Conservation (phyloP, 2,113 vertebrate genomes). For the Tupaia tana region DNA sequence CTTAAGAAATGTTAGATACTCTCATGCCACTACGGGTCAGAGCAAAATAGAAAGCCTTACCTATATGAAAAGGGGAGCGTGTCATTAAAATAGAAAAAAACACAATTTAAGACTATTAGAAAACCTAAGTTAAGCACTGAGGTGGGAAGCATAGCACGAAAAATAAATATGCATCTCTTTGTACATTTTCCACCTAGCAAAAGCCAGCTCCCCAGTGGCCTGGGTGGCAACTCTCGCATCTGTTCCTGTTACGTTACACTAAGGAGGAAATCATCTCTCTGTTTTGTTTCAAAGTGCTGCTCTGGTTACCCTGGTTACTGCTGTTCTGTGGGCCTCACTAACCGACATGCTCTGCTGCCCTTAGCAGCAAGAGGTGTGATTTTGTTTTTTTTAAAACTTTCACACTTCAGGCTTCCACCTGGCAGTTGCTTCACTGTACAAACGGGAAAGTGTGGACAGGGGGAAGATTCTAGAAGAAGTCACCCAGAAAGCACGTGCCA, state of each 20-base stretch:
- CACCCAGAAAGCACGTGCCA: background rate
- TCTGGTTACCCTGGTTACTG: background rate
- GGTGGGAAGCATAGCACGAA: background rate
- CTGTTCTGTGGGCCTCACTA: slow-evolving; percentile 50
- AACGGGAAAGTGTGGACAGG: background rate
- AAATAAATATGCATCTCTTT: slow-evolving; percentile 45
- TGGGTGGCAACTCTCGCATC: fast-evolving
- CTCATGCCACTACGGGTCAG: slow-evolving; percentile 55
- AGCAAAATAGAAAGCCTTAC: slow-evolving; percentile 72
- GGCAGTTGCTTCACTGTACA: background rate
- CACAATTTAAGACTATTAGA: slow-evolving; percentile 64
- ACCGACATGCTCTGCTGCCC: background rate
- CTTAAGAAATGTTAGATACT: slow-evolving; percentile 62
- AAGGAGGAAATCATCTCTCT: background rate
- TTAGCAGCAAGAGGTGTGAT: background rate
- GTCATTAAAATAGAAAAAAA: slow-evolving; percentile 59
- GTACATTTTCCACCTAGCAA: background rate
- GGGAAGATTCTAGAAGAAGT: background rate
- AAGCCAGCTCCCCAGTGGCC: background rate
- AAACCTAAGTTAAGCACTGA: slow-evolving; percentile 57
- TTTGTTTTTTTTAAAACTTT: background rate
- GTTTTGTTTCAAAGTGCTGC: background rate
- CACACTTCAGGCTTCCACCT: background rate
- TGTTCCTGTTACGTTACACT: background rate
- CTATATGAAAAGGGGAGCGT: slow-evolving; percentile 65